Conservation (phyloP, 2,888 invertebrate genomes). For the Drosophila maculinotata region DNA sequence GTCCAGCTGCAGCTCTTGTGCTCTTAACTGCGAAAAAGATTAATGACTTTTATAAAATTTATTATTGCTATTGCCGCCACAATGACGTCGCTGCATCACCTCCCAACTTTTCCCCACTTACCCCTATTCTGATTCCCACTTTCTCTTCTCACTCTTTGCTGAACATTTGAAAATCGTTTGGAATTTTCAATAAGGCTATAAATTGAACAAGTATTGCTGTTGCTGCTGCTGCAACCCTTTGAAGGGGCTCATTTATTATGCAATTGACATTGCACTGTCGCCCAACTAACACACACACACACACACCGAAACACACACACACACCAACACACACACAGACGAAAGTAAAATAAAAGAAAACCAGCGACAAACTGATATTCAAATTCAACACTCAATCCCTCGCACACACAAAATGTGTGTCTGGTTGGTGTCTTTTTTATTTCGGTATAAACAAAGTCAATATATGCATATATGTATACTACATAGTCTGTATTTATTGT, state of each 20-base stretch:
- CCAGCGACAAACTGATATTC: conserved; percentile 30
- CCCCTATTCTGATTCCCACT: too few species aligned
- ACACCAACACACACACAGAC: neutral
- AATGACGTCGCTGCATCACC: conserved; percentile 51
- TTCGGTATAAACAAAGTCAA: conserved; percentile 58
- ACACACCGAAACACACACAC: conserved; percentile 7
- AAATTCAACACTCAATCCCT: too few species aligned
- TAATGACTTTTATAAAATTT: conserved; percentile 79
- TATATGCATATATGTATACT: too few species aligned
- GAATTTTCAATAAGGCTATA: conserved; percentile 76
- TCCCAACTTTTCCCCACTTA: neutral
- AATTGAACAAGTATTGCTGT: conserved; percentile 54
- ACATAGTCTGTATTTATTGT: conserved; percentile 30
- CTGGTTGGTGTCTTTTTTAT: conserved; percentile 21
- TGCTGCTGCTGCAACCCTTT: conserved; percentile 38
- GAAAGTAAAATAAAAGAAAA: conserved; percentile 11
- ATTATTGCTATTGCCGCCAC: conserved; percentile 72
- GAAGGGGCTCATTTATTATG: conserved; percentile 73
- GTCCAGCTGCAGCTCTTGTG: conserved; percentile 34
- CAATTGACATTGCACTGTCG: conserved; percentile 60
- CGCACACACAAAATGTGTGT: conserved; percentile 25
- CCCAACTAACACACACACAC: conserved; percentile 9
- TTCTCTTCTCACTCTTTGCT: neutral
- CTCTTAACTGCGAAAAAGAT: conserved; percentile 72
- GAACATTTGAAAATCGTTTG: conserved; percentile 35